Conservation (phyloP, 2,797 vertebrate species). For the Darevskia nairensis region DNA sequence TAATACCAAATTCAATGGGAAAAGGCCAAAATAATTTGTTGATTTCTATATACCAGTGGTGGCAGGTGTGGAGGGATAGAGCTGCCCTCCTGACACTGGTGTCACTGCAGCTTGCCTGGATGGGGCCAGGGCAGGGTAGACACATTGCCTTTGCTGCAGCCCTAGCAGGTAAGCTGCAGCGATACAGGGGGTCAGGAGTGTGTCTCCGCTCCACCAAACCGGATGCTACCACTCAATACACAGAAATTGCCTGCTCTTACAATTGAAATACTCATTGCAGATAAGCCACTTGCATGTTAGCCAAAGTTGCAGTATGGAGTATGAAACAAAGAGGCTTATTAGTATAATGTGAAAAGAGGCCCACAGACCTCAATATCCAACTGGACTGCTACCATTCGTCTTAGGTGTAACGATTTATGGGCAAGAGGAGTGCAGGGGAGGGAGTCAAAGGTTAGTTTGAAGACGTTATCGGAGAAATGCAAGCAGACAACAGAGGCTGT, state of each 20-base stretch:
- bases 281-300: constrained; percentile 24
- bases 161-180: no score
- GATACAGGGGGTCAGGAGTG: no score
- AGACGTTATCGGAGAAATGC: constrained; percentile 68
- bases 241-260: background rate
- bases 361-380: accelerated
- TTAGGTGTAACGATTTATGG: constrained; percentile 38
- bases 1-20: background rate
- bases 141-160: no score
- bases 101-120: no score
- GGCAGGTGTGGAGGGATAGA: no score
- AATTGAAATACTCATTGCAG: constrained; percentile 12
- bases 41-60: background rate
- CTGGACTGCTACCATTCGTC: background rate
- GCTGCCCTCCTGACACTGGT: no score
- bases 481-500: constrained; percentile 75
- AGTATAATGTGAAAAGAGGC: constrained; percentile 5
- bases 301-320: background rate
- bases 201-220: no score
- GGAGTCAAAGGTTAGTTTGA: constrained; percentile 73
- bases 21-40: background rate
- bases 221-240: background rate
- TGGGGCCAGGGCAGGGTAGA: no score
- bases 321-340: constrained; percentile 23
- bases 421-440: constrained; percentile 47